Evolutionary conservation across 2,888 invertebrate species (phyloP), one percentile per base, ranked within the genome.

Genomic region (Tiliacea aurago): DNA sequence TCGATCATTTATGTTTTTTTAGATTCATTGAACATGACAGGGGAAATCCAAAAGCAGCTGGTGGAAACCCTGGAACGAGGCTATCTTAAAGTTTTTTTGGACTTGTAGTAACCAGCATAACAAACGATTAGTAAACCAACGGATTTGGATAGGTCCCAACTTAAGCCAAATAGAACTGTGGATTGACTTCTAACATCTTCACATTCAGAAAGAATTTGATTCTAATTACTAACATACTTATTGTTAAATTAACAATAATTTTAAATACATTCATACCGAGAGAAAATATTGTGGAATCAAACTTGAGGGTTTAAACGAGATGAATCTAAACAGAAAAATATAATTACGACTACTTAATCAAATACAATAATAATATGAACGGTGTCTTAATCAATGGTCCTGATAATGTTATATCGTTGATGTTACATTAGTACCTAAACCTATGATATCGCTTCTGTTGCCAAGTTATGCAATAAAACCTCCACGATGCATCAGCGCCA

Each of bases 401-500:
- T 59, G 33, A 13, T 37, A 37, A 13, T 58, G 3, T 7, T 59
- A 15, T 47, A 33, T 64, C n/a, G 47, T 63, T 47, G 45, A 9
- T 63, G 47, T 13, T 28, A 28, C 9, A 47, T 33, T 15, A 33
- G 15, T 64, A 47, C 9, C 28, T 20, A 15, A 4, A 23, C 18
- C 15, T 49, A 15, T n/a, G 10, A 15, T 15, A 64, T 33, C 28
- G 20, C 13, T 56, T 1, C 11, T 10, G 4, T 28, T 20, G 10
- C 45, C 45, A 62, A 59, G 53, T 64, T 80, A 73, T 55, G 33
- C 64, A 73, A 77, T 33, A 43, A 43, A 49, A 43, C 13, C 2
- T 61, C 47, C 80, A 73, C 68, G 55, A 63, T 79, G 81, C 74
- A 81, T 69, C 64, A 61, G 33, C 41, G 49, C 73, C 47, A 45